These are phyloP conservation scores for Patagioenas fasciata DNA, from an alignment of 2,113 vertebrate genomes.

Conservation along the genomic window DNA sequence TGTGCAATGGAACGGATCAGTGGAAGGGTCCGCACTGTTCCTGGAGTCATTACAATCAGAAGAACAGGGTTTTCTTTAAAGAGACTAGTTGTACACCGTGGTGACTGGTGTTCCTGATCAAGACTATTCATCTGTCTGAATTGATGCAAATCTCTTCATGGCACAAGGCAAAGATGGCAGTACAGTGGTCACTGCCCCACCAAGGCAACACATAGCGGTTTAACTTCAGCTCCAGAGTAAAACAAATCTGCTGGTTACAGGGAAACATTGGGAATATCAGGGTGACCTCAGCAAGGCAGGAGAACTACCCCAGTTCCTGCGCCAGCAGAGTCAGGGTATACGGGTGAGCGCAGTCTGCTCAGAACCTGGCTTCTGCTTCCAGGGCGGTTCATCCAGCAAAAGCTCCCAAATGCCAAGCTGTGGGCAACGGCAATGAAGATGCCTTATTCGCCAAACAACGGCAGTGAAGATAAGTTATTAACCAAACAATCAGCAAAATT, in stretches of 20 bases:
- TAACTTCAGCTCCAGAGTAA: not conserved
- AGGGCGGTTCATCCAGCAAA: not conserved
- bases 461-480: not conserved
- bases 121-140: not conserved
- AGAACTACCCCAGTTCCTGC: not conserved
- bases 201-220: not conserved
- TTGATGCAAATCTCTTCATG: not conserved
- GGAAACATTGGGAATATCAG: not conserved
- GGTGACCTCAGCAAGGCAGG: not conserved
- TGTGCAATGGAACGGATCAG: too few relatives aligned
- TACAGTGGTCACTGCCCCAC: not conserved
- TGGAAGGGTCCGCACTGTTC: not conserved
- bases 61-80: not conserved
- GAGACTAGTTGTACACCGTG: too few relatives aligned
- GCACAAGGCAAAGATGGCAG: not conserved
- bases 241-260: not conserved
- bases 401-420: not conserved
- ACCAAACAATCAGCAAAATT: not conserved
- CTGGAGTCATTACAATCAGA: not conserved
- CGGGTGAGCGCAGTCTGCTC: not conserved
- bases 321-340: accelerated
- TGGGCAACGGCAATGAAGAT: accelerated
- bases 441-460: not conserved
- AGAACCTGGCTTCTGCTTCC: accelerated
- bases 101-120: not conserved